A percentile compares a stretch with the other conserved stretches of the same genome.
phyloP scores from a whole-genome alignment of 92 coral and sea anemone species.

The Porites divaricata region DNA sequence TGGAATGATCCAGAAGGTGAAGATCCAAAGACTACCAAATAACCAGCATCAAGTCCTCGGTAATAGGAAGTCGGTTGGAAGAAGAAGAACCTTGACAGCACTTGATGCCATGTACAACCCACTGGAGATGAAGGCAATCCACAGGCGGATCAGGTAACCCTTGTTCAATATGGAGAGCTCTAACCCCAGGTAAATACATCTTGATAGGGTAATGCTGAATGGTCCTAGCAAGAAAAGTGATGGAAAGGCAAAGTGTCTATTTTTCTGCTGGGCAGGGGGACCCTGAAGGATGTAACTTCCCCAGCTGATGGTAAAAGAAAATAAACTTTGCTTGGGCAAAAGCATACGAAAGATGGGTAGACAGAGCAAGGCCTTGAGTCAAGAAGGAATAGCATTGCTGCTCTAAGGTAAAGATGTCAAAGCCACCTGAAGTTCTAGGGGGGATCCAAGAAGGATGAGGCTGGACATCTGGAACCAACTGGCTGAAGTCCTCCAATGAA shows the following conservation, averaged over 20 bases:
- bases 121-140: background rate
- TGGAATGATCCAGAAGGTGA: background rate
- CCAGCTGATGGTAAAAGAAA: background rate
- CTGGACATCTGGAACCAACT: background rate
- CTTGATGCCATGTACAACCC: background rate
- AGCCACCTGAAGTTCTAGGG: no score
- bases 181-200: background rate
- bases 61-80: conserved; percentile 16
- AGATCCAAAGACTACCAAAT: conserved; percentile 1
- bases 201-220: background rate
- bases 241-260: background rate
- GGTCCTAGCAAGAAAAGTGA: background rate
- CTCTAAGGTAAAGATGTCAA: background rate
- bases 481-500: conserved; percentile 10
- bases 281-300: background rate
- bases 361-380: conserved; percentile 4
- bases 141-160: background rate
- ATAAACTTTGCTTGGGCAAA: background rate
- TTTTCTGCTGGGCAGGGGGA: background rate
- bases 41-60: background rate
- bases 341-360: background rate
- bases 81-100: background rate
- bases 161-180: conserved; percentile 4
- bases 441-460: background rate
- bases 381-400: conserved; percentile 4